phyloP scores from a whole-genome alignment of 2,888 invertebrate genomes.

The Polietes domitor region DNA sequence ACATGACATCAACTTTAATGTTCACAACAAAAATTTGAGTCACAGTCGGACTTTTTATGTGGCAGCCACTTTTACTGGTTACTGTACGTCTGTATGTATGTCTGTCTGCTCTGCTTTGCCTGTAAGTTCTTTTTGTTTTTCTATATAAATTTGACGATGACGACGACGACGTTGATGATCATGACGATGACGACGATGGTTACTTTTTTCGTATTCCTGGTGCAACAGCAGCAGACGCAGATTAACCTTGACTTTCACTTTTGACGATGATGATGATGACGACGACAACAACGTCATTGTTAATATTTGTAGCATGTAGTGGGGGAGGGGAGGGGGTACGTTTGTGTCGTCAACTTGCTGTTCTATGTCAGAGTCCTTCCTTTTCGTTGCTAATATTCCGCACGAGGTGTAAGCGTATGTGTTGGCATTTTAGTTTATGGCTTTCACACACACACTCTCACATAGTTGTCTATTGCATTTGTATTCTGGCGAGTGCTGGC shows the following conservation, averaged over 20 bases:
- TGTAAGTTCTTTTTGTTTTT: constrained; percentile 30
- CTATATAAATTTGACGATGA: background rate
- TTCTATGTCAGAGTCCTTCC: constrained; percentile 57
- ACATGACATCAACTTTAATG: constrained; percentile 74
- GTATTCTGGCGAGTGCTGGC: constrained; percentile 37
- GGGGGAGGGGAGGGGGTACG: background rate
- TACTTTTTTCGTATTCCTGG: constrained; percentile 59
- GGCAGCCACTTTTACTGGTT: too few species aligned
- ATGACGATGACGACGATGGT: constrained; percentile 54
- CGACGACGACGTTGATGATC: background rate
- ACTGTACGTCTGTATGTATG: background rate
- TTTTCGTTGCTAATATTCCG: constrained; percentile 41
- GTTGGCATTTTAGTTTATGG: constrained; percentile 44
- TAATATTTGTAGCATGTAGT: background rate
- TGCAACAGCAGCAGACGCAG: constrained; percentile 71
- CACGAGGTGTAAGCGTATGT: background rate
- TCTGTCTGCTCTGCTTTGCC: constrained; percentile 32
- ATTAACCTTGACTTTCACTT: constrained; percentile 81
- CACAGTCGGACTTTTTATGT: background rate
- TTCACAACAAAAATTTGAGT: constrained; percentile 60
- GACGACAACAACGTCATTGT: constrained; percentile 46
- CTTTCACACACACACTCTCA: background rate
- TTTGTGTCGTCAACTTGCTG: constrained; percentile 33
- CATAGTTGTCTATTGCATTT: constrained; percentile 42
- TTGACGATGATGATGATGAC: constrained; percentile 68